phyloP scores from a whole-genome alignment of 2,797 vertebrate genomes.

The Hoplostethus atlanticus region DNA sequence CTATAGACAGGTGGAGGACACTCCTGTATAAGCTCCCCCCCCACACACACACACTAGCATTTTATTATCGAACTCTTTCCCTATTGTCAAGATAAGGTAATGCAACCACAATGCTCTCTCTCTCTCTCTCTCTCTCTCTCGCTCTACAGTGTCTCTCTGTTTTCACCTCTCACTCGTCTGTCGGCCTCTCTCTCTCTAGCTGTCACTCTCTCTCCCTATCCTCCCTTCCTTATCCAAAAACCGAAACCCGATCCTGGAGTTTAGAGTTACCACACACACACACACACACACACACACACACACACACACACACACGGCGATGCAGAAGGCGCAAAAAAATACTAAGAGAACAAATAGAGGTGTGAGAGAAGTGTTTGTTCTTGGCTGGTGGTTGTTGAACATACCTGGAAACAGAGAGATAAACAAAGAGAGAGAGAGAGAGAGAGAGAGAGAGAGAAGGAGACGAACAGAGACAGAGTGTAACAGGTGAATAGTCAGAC shows the following conservation, averaged over 20 bases:
- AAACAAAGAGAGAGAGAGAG: not conserved
- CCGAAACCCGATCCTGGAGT: conserved; percentile 66
- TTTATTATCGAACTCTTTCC: not conserved
- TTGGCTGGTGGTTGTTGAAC: conserved; percentile 33
- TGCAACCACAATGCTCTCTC: not conserved
- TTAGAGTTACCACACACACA: conserved; percentile 66
- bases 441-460: not conserved
- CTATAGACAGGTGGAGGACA: no score
- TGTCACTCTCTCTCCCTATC: not conserved
- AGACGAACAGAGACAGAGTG: not conserved
- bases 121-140: conserved; percentile 1
- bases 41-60: not conserved
- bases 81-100: not conserved
- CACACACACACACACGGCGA: not conserved
- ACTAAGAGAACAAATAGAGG: conserved; percentile 56
- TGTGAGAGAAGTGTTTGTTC: conserved; percentile 46
- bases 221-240: conserved; percentile 18
- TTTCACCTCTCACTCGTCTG: not conserved
- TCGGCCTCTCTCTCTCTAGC: not conserved
- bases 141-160: not conserved
- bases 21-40: not conserved
- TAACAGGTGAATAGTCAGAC: not conserved
- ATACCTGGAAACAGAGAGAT: not conserved
- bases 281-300: not conserved
- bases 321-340: conserved; percentile 28